phyloP scores from a whole-genome alignment of 1,140 invertebrate genomes.

The Drosophila truncata region DNA sequence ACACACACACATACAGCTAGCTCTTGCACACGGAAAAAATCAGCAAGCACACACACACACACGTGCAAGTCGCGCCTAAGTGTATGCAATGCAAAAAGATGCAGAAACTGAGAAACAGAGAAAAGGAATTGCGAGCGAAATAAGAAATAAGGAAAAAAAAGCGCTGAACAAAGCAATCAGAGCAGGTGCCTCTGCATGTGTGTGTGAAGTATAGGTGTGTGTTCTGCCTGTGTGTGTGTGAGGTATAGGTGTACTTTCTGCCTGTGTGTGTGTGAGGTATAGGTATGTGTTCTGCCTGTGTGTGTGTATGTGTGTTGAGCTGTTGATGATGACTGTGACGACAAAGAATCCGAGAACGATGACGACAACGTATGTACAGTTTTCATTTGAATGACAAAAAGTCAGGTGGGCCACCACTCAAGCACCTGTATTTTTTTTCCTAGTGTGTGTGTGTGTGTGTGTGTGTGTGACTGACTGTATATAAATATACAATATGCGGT shows the following conservation, averaged over 20 bases:
- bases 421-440: constrained; percentile 52
- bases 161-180: constrained; percentile 82
- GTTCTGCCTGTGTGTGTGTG: constrained; percentile 7
- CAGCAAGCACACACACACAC: constrained; percentile 4
- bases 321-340: constrained; percentile 62
- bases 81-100: constrained; percentile 77
- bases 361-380: constrained; percentile 80
- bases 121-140: constrained; percentile 75
- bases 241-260: constrained; percentile 13
- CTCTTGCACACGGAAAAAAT: constrained; percentile 17
- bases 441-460: constrained; percentile 31
- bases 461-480: constrained; percentile 70
- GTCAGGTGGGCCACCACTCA: constrained; percentile 81
- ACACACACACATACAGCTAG: constrained; percentile 17
- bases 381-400: constrained; percentile 85
- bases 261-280: neutral
- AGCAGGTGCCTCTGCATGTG: constrained; percentile 54
- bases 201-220: constrained; percentile 15
- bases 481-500: constrained; percentile 81
- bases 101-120: constrained; percentile 62
- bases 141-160: constrained; percentile 40
- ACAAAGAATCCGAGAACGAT: constrained; percentile 52
- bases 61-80: constrained; percentile 68
- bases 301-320: constrained; percentile 33
- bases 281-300: too few relatives aligned